A percentile compares a stretch with the other conserved stretches of the same genome.
phyloP scores from a whole-genome alignment of 2,888 invertebrate genomes.

The Philereme vetulata region DNA sequence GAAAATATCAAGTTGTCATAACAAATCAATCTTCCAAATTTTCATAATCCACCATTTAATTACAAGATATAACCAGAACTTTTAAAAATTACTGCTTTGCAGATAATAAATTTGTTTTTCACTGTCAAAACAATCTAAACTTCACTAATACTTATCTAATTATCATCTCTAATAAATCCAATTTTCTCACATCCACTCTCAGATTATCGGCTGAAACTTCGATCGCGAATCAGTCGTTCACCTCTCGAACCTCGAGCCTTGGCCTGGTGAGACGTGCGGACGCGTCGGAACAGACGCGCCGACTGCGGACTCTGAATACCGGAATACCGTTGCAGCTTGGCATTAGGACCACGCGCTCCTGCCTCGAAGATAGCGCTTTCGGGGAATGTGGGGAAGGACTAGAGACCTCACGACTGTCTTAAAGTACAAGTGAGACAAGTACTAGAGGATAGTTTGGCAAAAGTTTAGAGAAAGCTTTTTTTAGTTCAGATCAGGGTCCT shows the following conservation, averaged over 20 bases:
- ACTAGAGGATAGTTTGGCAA: background rate
- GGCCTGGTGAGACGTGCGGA: constrained; percentile 39
- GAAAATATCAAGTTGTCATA: constrained; percentile 9
- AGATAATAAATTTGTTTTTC: too few species aligned
- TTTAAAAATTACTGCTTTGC: background rate
- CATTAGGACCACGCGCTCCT: constrained; percentile 47
- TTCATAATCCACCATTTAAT: background rate
- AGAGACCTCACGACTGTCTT: constrained; percentile 1
- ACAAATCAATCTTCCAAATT: constrained; percentile 4
- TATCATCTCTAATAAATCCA: background rate
- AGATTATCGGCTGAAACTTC: constrained; percentile 1
- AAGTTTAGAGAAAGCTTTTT: background rate
- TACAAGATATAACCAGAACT: too few species aligned
- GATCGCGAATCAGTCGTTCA: constrained; percentile 12
- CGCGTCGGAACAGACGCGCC: constrained; percentile 50
- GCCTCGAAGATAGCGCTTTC: constrained; percentile 28
- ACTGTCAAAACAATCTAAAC: background rate
- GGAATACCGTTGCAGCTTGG: constrained; percentile 39
- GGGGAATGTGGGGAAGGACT: constrained; percentile 9
- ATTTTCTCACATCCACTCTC: background rate
- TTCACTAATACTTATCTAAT: background rate
- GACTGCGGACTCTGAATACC: constrained; percentile 48
- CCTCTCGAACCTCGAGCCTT: background rate
- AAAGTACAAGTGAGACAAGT: too few species aligned
- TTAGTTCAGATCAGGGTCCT: too few species aligned